These are phyloP conservation scores for Sebastolobus altivelis DNA, from an alignment of 2,797 vertebrate species.

Conservation along the genomic window DNA sequence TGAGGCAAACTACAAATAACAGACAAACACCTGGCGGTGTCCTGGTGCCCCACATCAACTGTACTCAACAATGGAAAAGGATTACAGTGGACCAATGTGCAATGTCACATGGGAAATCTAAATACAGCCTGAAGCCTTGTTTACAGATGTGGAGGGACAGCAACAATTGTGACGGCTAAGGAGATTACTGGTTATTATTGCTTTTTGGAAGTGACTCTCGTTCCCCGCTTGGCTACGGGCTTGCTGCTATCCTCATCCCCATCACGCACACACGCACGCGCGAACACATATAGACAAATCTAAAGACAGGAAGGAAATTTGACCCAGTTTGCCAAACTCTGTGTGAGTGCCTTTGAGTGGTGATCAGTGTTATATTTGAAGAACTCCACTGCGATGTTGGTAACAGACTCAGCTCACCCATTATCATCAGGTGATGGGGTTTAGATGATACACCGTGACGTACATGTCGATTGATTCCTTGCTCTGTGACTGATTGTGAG, in stretches of 20 bases:
- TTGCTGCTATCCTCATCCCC: slow-evolving; percentile 22
- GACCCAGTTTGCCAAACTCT: slow-evolving; percentile 25
- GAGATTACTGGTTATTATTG: slow-evolving; percentile 69
- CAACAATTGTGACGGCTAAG: slow-evolving; percentile 57
- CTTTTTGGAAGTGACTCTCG: slow-evolving; percentile 39
- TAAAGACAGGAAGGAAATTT: slow-evolving; percentile 1
- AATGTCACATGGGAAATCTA: slow-evolving; percentile 52
- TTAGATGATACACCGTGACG: slow-evolving; percentile 1
- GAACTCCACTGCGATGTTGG: not conserved
- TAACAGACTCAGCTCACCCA: not conserved
- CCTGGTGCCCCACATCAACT: slow-evolving; percentile 29
- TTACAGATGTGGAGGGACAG: slow-evolving; percentile 55
- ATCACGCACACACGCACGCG: not conserved
- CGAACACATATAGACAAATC: not conserved
- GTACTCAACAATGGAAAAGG: slow-evolving; percentile 36
- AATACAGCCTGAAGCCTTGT: slow-evolving; percentile 64
- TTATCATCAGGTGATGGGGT: slow-evolving; percentile 9
- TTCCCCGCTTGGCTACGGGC: slow-evolving; percentile 33
- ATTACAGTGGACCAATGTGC: slow-evolving; percentile 48
- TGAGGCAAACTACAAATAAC: slow-evolving; percentile 30
- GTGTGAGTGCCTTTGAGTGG: slow-evolving; percentile 5
- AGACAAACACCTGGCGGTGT: slow-evolving; percentile 13
- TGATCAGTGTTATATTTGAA: not conserved
- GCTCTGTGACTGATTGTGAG: slow-evolving; percentile 29
- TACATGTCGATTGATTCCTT: slow-evolving; percentile 24